phyloP scores from a whole-genome alignment of 1,140 invertebrate species.

The Saxidomus purpurata region DNA sequence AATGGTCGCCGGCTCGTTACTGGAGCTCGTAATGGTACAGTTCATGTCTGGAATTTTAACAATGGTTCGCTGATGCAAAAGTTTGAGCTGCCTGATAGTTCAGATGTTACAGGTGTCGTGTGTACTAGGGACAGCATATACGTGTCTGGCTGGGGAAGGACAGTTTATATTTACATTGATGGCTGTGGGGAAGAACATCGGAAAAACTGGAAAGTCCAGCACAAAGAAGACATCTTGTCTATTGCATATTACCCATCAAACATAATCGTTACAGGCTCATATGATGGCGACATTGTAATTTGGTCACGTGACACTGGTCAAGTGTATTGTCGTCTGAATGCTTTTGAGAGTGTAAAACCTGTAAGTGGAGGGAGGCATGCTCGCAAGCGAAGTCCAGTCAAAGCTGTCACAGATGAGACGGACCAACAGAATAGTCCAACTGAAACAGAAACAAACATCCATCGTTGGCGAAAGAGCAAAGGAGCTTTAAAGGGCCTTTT shows the following conservation, averaged over 20 bases:
- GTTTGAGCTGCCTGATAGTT: constrained; percentile 68
- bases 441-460: constrained; percentile 17
- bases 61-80: constrained; percentile 90
- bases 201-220: constrained; percentile 89
- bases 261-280: constrained; percentile 89
- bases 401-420: background rate
- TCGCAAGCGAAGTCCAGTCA: background rate
- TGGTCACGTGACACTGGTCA: constrained; percentile 92
- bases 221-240: constrained; percentile 91
- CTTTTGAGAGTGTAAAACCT: constrained; percentile 69
- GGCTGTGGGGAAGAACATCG: constrained; percentile 86
- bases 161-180: constrained; percentile 91
- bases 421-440: background rate
- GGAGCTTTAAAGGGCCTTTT: background rate
- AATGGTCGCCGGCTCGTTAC: constrained; percentile 90
- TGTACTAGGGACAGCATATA: constrained; percentile 88
- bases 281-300: constrained; percentile 92
- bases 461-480: constrained; percentile 8
- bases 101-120: constrained; percentile 69
- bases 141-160: constrained; percentile 91
- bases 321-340: constrained; percentile 87
- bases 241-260: constrained; percentile 87
- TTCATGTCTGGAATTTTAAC: constrained; percentile 94
- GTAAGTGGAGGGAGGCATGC: constrained; percentile 52
- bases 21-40: constrained; percentile 90